Evolutionary conservation across 2,888 invertebrate genomes (phyloP).

Genomic region (Sthenelais limicola): DNA sequence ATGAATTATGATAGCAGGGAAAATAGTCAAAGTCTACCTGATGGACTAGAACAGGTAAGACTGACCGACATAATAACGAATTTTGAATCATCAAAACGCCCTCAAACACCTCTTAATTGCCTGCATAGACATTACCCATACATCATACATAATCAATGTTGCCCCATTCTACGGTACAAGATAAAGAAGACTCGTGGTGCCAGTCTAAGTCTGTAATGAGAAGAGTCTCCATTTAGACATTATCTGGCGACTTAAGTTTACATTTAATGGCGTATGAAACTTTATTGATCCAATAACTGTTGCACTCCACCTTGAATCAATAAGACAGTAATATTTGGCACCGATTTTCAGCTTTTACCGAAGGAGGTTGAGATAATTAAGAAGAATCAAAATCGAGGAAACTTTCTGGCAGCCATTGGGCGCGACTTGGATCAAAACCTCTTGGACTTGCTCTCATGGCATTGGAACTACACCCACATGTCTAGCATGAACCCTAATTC

Average conservation of each 20-base stretch:
- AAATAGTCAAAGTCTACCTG: not conserved
- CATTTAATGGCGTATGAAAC: not conserved
- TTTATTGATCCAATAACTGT: too few species aligned
- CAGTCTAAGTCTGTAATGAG: too few species aligned
- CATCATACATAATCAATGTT: not conserved
- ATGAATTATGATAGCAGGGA: not conserved
- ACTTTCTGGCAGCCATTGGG: slow-evolving; percentile 4
- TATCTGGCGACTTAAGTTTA: not conserved
- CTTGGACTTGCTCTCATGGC: not conserved
- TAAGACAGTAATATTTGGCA: too few species aligned
- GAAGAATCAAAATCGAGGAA: not conserved
- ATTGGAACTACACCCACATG: not conserved
- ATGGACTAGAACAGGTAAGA: not conserved
- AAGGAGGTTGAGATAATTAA: not conserved
- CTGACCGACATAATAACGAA: too few species aligned
- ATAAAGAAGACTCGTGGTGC: too few species aligned
- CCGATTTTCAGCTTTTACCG: not conserved
- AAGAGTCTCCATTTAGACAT: too few species aligned
- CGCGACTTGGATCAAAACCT: not conserved
- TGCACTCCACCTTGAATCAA: too few species aligned
- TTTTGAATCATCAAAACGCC: too few species aligned
- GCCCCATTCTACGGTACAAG: too few species aligned
- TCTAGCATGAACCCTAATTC: too few species aligned
- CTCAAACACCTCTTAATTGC: too few species aligned
- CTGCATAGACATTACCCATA: not conserved